phyloP scores from a whole-genome alignment of 2,113 vertebrate genomes.

The Bungarus multicinctus region DNA sequence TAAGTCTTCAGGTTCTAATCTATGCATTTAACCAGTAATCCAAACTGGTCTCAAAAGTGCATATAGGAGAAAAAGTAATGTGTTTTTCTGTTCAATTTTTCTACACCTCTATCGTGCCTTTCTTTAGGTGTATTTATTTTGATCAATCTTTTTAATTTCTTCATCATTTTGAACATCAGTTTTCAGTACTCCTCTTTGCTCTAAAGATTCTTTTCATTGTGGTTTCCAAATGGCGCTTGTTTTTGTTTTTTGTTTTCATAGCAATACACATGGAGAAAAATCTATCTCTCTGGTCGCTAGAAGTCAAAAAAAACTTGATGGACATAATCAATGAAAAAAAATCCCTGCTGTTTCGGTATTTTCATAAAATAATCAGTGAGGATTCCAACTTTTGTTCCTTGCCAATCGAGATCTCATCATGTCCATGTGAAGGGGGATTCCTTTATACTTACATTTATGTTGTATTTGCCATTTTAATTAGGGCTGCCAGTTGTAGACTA shows the following conservation, averaged over 20 bases:
- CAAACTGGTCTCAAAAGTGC: not conserved
- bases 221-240: not conserved
- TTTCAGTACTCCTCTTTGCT: not conserved
- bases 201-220: not conserved
- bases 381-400: not conserved
- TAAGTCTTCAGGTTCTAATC: not conserved
- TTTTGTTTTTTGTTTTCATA: not conserved
- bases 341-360: not conserved
- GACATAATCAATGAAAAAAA: not conserved
- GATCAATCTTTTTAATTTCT: not conserved
- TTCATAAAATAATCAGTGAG: not conserved
- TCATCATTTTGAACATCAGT: not conserved
- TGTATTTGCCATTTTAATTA: not conserved
- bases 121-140: not conserved
- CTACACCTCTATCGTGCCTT: not conserved
- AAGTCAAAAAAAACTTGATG: not conserved
- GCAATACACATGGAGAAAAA: not conserved
- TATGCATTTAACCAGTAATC: not conserved
- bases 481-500: not conserved
- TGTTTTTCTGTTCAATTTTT: not conserved
- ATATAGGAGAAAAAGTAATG: not conserved
- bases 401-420: not conserved
- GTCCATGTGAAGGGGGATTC: not conserved
- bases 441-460: not conserved
- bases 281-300: not conserved